A percentile compares a stretch with the other conserved stretches of the same genome.
Evolutionary conservation across 2,888 invertebrate genomes (phyloP).

Genomic region (Drosophila anceps): DNA sequence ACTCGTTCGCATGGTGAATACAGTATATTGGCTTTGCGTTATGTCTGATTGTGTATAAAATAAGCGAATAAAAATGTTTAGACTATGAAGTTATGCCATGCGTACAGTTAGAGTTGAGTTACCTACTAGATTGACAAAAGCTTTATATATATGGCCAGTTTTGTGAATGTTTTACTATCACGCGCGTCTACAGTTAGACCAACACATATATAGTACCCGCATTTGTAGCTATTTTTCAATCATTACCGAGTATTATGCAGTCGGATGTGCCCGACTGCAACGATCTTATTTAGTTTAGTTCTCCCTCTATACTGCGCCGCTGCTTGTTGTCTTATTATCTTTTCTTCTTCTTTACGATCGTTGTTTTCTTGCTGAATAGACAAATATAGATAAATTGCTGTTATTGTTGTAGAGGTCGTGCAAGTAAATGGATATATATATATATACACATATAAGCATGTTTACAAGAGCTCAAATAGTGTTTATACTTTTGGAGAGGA

Average conservation of each 20-base stretch:
- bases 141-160: too few species aligned
- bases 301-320: conserved; percentile 9
- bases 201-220: too few species aligned
- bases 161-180: too few species aligned
- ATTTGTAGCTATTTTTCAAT: too few species aligned
- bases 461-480: not conserved
- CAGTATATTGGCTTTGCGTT: not conserved
- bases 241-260: not conserved
- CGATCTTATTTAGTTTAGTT: not conserved
- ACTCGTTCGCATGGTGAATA: not conserved
- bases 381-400: conserved; percentile 65
- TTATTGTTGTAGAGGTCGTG: conserved; percentile 51
- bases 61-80: too few species aligned
- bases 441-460: not conserved
- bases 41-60: too few species aligned
- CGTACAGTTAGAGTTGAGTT: too few species aligned
- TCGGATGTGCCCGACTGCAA: not conserved
- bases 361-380: conserved; percentile 41
- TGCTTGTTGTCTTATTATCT: conserved; percentile 15
- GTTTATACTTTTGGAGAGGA: not conserved
- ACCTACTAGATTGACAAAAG: too few species aligned
- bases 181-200: too few species aligned
- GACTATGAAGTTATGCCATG: too few species aligned
- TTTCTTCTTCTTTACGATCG: conserved; percentile 20
- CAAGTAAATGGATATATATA: conserved; percentile 12